phyloP scores from a whole-genome alignment of 2,797 vertebrate genomes.

The Eulemur coronatus region DNA sequence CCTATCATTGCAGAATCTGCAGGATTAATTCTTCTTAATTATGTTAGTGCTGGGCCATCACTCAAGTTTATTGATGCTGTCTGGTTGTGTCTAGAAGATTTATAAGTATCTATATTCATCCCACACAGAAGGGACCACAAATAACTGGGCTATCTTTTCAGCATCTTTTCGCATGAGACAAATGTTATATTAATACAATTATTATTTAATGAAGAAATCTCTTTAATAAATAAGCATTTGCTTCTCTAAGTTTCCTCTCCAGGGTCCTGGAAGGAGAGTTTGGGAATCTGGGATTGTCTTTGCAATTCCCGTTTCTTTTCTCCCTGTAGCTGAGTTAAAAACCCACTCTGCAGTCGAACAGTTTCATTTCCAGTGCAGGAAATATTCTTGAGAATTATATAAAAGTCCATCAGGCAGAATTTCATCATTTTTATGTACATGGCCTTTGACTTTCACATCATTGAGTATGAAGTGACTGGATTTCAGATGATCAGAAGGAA shows the following conservation, averaged over 20 bases:
- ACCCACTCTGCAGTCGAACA: background rate
- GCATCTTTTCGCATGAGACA: slow-evolving; percentile 17
- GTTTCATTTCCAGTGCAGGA: background rate
- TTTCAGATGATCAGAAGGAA: background rate
- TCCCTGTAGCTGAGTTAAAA: background rate
- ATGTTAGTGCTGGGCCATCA: slow-evolving; percentile 64
- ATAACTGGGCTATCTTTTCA: slow-evolving; percentile 2
- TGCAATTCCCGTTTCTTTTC: background rate
- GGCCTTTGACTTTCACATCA: background rate
- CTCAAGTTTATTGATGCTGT: slow-evolving; percentile 71
- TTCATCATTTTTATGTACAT: background rate
- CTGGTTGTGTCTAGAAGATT: slow-evolving; percentile 65
- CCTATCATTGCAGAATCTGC: slow-evolving; percentile 12
- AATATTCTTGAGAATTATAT: background rate
- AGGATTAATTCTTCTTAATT: slow-evolving; percentile 79
- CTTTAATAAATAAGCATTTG: slow-evolving; percentile 34
- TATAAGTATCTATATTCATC: slow-evolving; percentile 57
- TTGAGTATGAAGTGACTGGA: background rate
- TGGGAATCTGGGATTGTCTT: background rate
- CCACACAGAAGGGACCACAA: background rate
- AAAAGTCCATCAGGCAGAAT: background rate
- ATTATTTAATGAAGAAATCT: background rate
- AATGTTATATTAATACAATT: background rate
- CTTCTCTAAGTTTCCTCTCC: background rate
- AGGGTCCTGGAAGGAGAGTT: background rate